Evolutionary conservation across 2,113 vertebrate genomes (phyloP), one percentile per base, ranked within the genome.

Genomic region (Nycticebus coucang): DNA sequence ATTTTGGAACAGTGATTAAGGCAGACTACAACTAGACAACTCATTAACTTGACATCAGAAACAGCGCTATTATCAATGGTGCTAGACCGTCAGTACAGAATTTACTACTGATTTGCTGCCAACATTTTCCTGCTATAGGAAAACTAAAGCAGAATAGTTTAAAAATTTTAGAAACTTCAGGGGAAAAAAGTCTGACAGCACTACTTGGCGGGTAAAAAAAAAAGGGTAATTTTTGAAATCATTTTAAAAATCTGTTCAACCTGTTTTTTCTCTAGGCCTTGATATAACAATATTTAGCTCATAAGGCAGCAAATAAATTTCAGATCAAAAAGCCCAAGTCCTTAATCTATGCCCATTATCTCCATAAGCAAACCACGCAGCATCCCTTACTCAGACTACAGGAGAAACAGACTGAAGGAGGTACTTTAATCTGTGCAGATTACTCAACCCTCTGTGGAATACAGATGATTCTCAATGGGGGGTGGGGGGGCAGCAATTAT

Each of bases 21-120:
- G 91, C 1, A 79, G 26, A 95, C 64, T 66, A 89, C 84, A 96
- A 87, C 19, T 86, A 86, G 50, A 89, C 24, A 69, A 62, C 17
- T 95, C 37, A 84, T 55, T 74, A 86, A 87, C 17, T 64, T 87
- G 60, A 87, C 64, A 90, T 33, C 37, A 87, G 28, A 95, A 93
- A 93, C 10, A 55, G 37, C 26, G 35, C 41, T 92, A 28, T 45
- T 94, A 77, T 8, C 26, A 57, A 85, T 60, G 50, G 62, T 30
- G 79, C 41, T n/a, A 62, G 9, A 72, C 28, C 64, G 37, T 75
- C 57, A 93, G 86, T 50, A 50, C 41, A 94, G 50, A 72, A 18
- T 74, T 84, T 79, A 85, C 21, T 78, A 87, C 1, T 30, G 18
- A 71, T 45, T 4, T 81, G 37, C 4, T 77, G 57, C 19, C 45